phyloP scores from a whole-genome alignment of 1,140 invertebrate genomes.

The Aphelinus certus region DNA sequence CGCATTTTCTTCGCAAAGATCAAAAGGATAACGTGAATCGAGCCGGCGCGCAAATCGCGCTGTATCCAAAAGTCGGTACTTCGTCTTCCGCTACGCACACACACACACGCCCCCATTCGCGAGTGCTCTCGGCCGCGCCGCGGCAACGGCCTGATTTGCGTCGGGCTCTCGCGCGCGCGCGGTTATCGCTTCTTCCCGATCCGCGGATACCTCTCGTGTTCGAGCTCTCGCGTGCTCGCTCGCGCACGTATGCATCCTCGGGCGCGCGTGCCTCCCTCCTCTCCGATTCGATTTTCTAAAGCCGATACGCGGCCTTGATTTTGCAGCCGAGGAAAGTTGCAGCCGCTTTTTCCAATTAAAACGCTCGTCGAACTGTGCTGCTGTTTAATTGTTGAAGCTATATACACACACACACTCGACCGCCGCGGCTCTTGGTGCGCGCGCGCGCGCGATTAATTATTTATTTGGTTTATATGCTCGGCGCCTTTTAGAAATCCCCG shows the following conservation, averaged over 20 bases:
- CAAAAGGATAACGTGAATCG: no score
- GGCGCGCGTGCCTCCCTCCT: background rate
- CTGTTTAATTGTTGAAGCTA: background rate
- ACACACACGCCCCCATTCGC: no score
- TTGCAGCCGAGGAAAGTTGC: slow-evolving; percentile 33
- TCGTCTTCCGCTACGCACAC: no score
- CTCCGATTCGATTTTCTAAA: slow-evolving; percentile 27
- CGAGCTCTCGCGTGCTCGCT: no score
- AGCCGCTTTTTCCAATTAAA: slow-evolving; percentile 38
- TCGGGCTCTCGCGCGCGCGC: no score
- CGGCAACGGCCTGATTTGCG: no score
- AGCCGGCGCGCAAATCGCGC: no score
- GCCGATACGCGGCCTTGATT: slow-evolving; percentile 39
- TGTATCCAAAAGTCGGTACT: no score
- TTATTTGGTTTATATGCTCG: slow-evolving; percentile 9
- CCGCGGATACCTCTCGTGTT: no score
- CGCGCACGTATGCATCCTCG: slow-evolving; percentile 10
- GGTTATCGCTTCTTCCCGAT: no score
- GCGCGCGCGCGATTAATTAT: slow-evolving; percentile 6
- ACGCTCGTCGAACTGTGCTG: background rate
- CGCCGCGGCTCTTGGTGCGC: background rate
- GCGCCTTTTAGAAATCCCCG: slow-evolving; percentile 10
- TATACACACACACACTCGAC: background rate
- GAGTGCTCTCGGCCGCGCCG: no score
- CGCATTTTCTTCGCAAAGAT: no score